Evolutionary conservation across 2,888 invertebrate genomes (phyloP), one percentile per base, ranked within the genome.

Genomic region (Cheilosia pagana): DNA sequence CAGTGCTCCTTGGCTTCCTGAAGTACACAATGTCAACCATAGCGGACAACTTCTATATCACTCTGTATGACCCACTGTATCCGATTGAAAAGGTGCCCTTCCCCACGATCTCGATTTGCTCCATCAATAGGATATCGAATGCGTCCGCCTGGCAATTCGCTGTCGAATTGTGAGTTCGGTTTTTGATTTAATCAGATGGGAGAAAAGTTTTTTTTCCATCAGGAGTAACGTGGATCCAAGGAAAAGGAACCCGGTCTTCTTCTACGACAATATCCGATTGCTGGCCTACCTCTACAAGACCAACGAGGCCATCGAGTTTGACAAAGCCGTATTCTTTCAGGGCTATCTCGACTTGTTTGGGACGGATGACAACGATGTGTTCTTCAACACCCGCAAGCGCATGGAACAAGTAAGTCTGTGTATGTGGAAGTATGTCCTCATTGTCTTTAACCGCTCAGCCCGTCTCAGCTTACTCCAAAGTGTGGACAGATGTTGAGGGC

Each of bases 41-140:
- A 63, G 87, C 89, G 88, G 77, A 89, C 88, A 63, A 87, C 43
- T 55, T 75, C 31, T 60, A 86, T 19, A 71, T 75, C 3, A 83
- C 75, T 0, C 45, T 90, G 10, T 89, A 87, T 60, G 87, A 90
- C 81, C 89, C 90, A 1, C 57, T 88, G 12, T 93, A 93, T 89
- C 93, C 94, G 0, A 93, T 95, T 28, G 89, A 91, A 4, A 88
- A 93, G 12, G 92, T 95, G 1, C 92, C 93, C 75, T 94, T 94
- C 88, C 95, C 95, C 0, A 94, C 89, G 0, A 90, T 95, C 0
- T 93, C 94, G 0, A 88, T 95, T 1, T 95, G 95, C 88, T 93
- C 93, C 81, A 89, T 93, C 35, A 95, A 95, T 88, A 93, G 94
- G 82, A 92, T 93, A 57, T 93, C 93, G 59, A 90, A 89, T 71